Conservation (phyloP, 2,797 vertebrate species). For the Eulemur albifrons region DNA sequence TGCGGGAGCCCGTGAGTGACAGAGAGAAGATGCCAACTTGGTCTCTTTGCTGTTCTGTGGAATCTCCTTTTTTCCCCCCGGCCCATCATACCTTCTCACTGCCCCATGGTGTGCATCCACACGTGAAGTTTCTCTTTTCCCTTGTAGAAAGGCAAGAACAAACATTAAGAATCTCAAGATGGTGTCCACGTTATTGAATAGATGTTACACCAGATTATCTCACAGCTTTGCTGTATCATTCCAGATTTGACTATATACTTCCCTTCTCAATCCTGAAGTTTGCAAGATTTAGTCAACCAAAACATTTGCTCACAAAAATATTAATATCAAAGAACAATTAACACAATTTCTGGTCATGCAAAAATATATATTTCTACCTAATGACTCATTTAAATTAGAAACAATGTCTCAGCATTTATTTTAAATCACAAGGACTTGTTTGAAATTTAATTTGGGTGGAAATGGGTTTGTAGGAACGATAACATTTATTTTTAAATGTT, state of each 20-base stretch:
- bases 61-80: not conserved
- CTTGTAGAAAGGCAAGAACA: not conserved
- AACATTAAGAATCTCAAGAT: not conserved
- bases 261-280: not conserved
- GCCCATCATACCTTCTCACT: fast-evolving
- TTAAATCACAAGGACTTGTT: not conserved
- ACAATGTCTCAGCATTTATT: not conserved
- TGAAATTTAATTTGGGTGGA: not conserved
- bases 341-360: not conserved
- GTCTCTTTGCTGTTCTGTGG: not conserved
- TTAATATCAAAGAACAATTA: not conserved
- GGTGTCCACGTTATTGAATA: not conserved
- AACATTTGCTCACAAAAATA: not conserved
- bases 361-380: not conserved
- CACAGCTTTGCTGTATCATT: not conserved
- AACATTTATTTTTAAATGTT: not conserved
- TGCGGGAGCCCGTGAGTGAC: not conserved
- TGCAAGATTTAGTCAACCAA: not conserved
- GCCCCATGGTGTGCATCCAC: not conserved
- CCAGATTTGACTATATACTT: not conserved
- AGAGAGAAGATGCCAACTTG: fast-evolving
- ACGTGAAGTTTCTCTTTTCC: not conserved
- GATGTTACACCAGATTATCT: not conserved
- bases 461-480: not conserved
- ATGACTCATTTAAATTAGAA: constrained; percentile 8